phyloP scores from a whole-genome alignment of 2,888 invertebrate species.

The Gastracanthus pulcherrimus region DNA sequence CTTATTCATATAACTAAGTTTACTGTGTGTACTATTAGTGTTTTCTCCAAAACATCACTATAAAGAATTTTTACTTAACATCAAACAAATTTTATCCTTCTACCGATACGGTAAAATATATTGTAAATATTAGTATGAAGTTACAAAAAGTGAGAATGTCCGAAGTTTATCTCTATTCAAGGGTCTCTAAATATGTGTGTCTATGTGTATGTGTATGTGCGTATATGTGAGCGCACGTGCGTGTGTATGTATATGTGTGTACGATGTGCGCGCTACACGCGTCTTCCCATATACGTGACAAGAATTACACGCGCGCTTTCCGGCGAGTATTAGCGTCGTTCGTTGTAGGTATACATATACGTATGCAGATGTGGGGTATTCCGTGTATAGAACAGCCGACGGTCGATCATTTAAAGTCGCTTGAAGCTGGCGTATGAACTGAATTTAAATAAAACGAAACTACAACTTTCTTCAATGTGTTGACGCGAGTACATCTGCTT shows the following conservation, averaged over 20 bases:
- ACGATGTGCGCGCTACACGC: too few species aligned
- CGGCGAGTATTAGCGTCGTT: background rate
- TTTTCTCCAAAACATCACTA: too few species aligned
- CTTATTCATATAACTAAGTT: too few species aligned
- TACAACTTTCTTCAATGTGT: too few species aligned
- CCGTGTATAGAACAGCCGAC: background rate
- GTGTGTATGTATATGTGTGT: background rate
- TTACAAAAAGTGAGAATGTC: too few species aligned
- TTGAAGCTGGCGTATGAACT: background rate
- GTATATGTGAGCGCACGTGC: background rate
- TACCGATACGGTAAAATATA: too few species aligned
- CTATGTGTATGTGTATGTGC: background rate
- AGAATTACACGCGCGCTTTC: background rate
- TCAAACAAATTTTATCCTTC: too few species aligned
- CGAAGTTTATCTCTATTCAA: too few species aligned
- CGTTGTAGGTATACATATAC: background rate
- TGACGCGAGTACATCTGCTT: background rate
- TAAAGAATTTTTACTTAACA: too few species aligned
- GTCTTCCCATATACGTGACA: background rate
- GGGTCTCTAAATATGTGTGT: too few species aligned
- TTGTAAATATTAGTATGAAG: too few species aligned
- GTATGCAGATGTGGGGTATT: background rate
- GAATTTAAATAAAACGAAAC: background rate
- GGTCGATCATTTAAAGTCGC: background rate
- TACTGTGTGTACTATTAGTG: too few species aligned